Base-by-base conservation (phyloP, 2,888 invertebrate genomes). In the Diloba caeruleocephala region DNA sequence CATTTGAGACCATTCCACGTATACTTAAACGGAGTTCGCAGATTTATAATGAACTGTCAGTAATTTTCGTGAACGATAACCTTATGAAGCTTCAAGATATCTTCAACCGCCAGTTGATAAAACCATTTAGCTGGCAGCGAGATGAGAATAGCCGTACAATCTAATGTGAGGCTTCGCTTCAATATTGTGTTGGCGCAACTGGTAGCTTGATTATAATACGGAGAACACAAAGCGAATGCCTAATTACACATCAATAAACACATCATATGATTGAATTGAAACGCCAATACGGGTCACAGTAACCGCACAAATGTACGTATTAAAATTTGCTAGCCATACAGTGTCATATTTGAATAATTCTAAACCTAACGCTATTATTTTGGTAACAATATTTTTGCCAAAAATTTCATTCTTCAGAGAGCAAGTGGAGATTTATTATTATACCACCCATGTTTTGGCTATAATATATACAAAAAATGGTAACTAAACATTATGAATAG, bases 141-240 rank as follows among this genome's bases (percentile, higher is more conserved):
- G 12, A 49, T 39, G 33, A 19, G 25, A 39, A 50, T 26, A 37
- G 43, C 43, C 34, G 19, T 38, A 46, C 25, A 29, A 43, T 33
- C 39, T 39, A 64, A 62, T 51, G 45, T 13, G 7, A 7, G 15
- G 26, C 25, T 63, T 51, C 38, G 45, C 33, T 50, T 34, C 28
- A 10, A 50, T 15, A 46, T 13, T 37, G 38, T 42, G 38, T 42
- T 36, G 19, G 38, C 14, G 52, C 61, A 62, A 64, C 61, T 64
- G 34, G 61, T 58, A 12, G 45, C 31, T 44, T 1, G 8, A 36
- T 17, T 44, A 10, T 10, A 21, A 21, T 41, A 41, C 1, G 2
- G 8, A 15, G 10, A 31, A 17, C 33, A 19, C 28, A 25, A 8
- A 13, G 8, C 31, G 39, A 8, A 23, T 9, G 31, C 33, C 26